phyloP scores from a whole-genome alignment of 2,888 invertebrate genomes.

The Pycnomerus fuliginosus region DNA sequence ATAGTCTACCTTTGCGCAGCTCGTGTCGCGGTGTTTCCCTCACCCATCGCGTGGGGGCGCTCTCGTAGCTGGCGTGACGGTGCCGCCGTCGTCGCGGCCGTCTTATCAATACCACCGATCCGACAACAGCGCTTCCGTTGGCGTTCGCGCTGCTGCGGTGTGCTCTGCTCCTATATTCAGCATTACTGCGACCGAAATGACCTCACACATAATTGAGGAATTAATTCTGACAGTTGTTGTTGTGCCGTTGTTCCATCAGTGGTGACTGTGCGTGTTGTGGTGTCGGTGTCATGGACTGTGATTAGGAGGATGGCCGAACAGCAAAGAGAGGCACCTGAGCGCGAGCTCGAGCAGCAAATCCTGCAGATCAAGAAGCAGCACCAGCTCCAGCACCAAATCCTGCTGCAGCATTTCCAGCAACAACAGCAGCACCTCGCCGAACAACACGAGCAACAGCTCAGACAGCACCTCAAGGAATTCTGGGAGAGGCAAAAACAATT shows the following conservation, averaged over 20 bases:
- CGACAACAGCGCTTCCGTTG: slow-evolving; percentile 45
- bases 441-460: slow-evolving; percentile 86
- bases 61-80: slow-evolving; percentile 6
- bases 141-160: slow-evolving; percentile 33
- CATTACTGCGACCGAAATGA: slow-evolving; percentile 50
- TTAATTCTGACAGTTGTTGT: slow-evolving; percentile 47
- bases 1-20: slow-evolving; percentile 3
- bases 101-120: slow-evolving; percentile 31
- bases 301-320: slow-evolving; percentile 48
- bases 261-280: slow-evolving; percentile 24
- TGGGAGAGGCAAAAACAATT: slow-evolving; percentile 90
- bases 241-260: slow-evolving; percentile 29
- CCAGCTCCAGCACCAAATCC: slow-evolving; percentile 87
- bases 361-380: slow-evolving; percentile 91
- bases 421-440: slow-evolving; percentile 88
- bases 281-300: slow-evolving; percentile 36
- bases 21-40: slow-evolving; percentile 1
- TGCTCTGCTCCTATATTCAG: slow-evolving; percentile 38
- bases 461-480: slow-evolving; percentile 87
- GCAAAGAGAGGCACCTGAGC: slow-evolving; percentile 49
- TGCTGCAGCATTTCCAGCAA: slow-evolving; percentile 88
- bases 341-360: slow-evolving; percentile 54
- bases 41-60: slow-evolving; percentile 6
- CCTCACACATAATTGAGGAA: slow-evolving; percentile 50
- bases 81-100: slow-evolving; percentile 22